These are phyloP conservation scores for Phylloscopus trochiloides DNA, from an alignment of 2,113 vertebrate genomes.

Conservation along the genomic window DNA sequence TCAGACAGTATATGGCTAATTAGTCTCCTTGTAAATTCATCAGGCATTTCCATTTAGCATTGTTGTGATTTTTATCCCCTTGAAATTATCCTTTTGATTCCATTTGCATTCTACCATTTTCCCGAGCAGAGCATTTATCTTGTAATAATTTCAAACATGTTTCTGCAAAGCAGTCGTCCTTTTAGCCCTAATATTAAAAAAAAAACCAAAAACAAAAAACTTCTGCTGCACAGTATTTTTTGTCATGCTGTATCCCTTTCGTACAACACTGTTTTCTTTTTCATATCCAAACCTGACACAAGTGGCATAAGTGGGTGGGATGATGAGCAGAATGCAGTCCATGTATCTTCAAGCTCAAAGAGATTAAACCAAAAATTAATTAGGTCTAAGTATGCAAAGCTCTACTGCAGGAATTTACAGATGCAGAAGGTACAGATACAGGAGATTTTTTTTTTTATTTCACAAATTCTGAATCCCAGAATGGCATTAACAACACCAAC, in stretches of 20 bases:
- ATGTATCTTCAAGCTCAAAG: neutral
- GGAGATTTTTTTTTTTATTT: neutral
- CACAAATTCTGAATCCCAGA: neutral
- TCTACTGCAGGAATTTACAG: neutral
- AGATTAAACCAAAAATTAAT: conserved; percentile 3
- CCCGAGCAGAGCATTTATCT: neutral
- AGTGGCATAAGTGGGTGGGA: neutral
- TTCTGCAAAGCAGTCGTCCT: neutral
- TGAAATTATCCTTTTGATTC: neutral
- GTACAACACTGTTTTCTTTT: neutral
- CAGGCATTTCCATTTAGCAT: neutral
- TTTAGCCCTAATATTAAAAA: neutral
- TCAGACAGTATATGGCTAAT: neutral
- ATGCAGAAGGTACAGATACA: neutral
- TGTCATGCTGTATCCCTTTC: neutral
- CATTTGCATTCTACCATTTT: neutral
- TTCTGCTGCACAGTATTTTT: neutral
- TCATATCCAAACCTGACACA: neutral
- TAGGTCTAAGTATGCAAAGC: neutral
- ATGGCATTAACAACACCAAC: neutral
- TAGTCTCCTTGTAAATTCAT: neutral
- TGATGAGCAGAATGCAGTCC: neutral
- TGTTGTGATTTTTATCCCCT: neutral
- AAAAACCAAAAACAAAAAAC: neutral
- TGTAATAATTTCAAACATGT: neutral